Evolutionary conservation across 2,888 invertebrate genomes (phyloP), one percentile per base, ranked within the genome.

Genomic region (Nudaria mundana): DNA sequence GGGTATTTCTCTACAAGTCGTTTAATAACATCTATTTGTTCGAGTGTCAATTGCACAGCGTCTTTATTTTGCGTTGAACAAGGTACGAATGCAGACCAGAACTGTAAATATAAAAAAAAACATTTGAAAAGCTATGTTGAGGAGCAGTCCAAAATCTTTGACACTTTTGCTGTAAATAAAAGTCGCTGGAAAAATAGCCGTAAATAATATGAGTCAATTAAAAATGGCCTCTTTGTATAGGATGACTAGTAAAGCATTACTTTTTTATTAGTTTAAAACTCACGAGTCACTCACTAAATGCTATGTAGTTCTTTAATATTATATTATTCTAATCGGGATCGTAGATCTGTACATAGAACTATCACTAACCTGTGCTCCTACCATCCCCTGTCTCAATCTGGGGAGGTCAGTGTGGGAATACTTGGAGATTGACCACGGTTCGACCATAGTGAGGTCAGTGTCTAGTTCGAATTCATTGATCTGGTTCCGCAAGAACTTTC

Each of bases 61-160:
- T 94, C 94, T 64, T 91, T 91, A 72, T 92, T 91, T 64, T 94
- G 93, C 3, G 92, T 86, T 25, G 89, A 90, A 70, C 94, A 94
- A 2, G 91, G 91, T 11, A 93, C 93, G 76, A 93, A 94, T 0
- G 93, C 93, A 0, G 93, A 92, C 94, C 94, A 94, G 75, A 94
- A 93, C 94, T 94, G 86, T 23, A 15, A 36, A 52, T 48, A 30
- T 25, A 11, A 24, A 34, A 1, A 29, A 15, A 8, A 14, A 3
- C 8, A 14, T 8, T 13, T 14, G n/a, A n/a, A n/a, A n/a, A n/a
- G n/a, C n/a, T n/a, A n/a, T n/a, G n/a, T n/a, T n/a, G n/a, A n/a
- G n/a, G n/a, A n/a, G n/a, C n/a, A n/a, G n/a, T n/a, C n/a, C n/a
- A n/a, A n/a, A n/a, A n/a, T n/a, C n/a, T n/a, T n/a, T n/a, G n/a